phyloP scores from a whole-genome alignment of 2,888 invertebrate species.

The Heteromyza rotundicornis region DNA sequence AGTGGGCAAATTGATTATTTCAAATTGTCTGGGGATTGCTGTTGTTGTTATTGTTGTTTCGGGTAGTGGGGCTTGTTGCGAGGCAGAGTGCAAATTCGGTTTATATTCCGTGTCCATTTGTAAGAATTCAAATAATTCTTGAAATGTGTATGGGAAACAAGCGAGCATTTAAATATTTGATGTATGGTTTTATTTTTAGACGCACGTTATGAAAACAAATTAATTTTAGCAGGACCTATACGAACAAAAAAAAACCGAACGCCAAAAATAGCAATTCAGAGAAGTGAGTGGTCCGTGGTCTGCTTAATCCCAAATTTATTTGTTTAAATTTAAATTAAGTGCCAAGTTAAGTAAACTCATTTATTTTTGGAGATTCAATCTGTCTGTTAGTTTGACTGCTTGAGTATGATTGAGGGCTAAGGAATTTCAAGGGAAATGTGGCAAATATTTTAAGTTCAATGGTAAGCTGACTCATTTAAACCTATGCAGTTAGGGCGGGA shows the following conservation, averaged over 20 bases:
- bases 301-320: neutral
- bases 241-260: neutral
- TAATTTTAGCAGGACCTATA: too few species aligned
- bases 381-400: too few species aligned
- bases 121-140: neutral
- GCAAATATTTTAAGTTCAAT: too few species aligned
- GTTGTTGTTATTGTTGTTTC: too few species aligned
- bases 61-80: neutral
- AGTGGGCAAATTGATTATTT: slow-evolving; percentile 31
- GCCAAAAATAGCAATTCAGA: slow-evolving; percentile 16
- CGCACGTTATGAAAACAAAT: slow-evolving; percentile 28
- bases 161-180: slow-evolving; percentile 27
- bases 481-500: too few species aligned
- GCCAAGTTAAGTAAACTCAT: too few species aligned
- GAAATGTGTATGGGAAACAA: neutral
- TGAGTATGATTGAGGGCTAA: too few species aligned
- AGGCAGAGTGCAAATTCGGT: neutral
- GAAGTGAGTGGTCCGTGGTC: neutral
- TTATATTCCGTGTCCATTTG: neutral
- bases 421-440: too few species aligned
- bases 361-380: too few species aligned
- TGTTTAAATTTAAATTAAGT: too few species aligned
- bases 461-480: too few species aligned
- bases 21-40: neutral
- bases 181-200: slow-evolving; percentile 40